phyloP scores from a whole-genome alignment of 2,888 invertebrate genomes.

The Troides oblongomaculatus region DNA sequence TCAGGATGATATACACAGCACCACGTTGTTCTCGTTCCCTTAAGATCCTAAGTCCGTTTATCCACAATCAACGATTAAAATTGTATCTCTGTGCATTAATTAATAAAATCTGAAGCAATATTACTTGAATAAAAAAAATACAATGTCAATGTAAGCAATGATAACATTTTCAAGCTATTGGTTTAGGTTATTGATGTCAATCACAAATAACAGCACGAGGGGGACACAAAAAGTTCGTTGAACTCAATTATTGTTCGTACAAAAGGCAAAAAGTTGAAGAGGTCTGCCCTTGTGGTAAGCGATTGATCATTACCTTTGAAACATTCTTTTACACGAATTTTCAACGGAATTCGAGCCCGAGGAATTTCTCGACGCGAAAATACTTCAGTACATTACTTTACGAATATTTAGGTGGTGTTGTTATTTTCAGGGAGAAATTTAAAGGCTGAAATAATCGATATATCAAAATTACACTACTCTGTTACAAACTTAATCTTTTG shows the following conservation, averaged over 20 bases:
- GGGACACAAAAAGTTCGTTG: background rate
- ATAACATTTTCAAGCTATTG: background rate
- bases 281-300: conserved; percentile 1
- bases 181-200: background rate
- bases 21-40: too few relatives aligned
- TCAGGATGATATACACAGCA: too few relatives aligned
- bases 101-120: background rate
- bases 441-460: background rate
- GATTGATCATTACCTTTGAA: conserved; percentile 8
- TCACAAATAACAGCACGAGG: background rate
- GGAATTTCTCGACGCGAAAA: conserved; percentile 5
- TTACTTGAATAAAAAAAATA: background rate
- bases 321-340: conserved; percentile 17
- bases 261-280: conserved; percentile 6
- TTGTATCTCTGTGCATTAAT: background rate
- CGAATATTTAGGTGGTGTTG: background rate
- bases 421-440: background rate
- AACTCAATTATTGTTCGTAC: conserved; percentile 2
- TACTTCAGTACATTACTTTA: conserved; percentile 4
- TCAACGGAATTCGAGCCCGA: conserved; percentile 9
- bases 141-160: background rate
- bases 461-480: too few relatives aligned
- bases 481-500: background rate
- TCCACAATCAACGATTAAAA: background rate
- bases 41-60: too few relatives aligned